Base-by-base conservation (phyloP, 1,140 invertebrate species). In the Melipona quadrifasciata region DNA sequence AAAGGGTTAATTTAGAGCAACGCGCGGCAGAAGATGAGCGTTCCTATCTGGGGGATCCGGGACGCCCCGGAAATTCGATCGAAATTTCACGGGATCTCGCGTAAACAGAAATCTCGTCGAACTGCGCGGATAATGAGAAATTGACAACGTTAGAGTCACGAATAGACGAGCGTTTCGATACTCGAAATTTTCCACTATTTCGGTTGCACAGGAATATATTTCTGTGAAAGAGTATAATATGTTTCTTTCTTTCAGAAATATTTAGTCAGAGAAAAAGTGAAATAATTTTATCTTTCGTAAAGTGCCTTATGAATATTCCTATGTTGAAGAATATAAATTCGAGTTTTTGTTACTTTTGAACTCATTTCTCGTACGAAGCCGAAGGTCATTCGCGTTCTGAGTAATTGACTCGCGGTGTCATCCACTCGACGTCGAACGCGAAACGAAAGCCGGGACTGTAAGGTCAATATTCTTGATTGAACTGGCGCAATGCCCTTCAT, bases 1-100 rank as follows among this genome's bases (percentile, higher is more conserved):
- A 79, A 87, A 79, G 70, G 84, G 79, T 79, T 89, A 88, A 85
- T 88, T 89, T 82, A 47, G 64, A 51, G 74, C 80, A 87, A 78
- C 47, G 34, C 51, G 80, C 16, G 70, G 11, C 47, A 70, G 55
- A 89, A 82, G 80, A 82, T 80, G 78, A 64, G 65, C 87, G 75
- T 78, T 76, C 64, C 58, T 11, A 76, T 82, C 77, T 17, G 55
- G 72, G 67, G 55, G 61, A 87, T 84, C 64, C 34, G 27, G 55
- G 64, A 34, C 39, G 27, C n/a, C 8, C 10, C 3, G 65, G 53
- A 72, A 72, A 80, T 53, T 65, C 57, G 68, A 79, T 84, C 53
- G 39, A 24, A 53, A 71, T 84, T 80, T 84, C 47, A 73, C 34
- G 12, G 31, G 51, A 65, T 84, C 73, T 47, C 70, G 19, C 21